Conservation (phyloP, 2,113 vertebrate genomes). For the Thamnophis sirtalis region DNA sequence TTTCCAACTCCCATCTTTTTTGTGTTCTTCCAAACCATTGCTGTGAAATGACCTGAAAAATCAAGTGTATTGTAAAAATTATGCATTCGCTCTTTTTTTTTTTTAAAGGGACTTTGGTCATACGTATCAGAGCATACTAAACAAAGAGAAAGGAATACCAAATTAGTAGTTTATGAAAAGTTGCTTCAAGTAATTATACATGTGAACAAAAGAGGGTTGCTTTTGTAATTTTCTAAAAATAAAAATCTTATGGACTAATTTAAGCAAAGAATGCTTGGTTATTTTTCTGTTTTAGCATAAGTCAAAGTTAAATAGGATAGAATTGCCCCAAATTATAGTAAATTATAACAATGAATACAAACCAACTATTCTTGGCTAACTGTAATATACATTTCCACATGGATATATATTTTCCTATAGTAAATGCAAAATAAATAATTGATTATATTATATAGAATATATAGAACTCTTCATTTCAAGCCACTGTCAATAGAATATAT, state of each 20-base stretch:
- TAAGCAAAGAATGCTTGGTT: background rate
- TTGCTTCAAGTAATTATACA: background rate
- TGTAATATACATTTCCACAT: background rate
- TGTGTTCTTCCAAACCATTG: slow-evolving; percentile 95
- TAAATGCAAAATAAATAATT: background rate
- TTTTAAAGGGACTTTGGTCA: background rate
- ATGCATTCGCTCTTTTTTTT: background rate
- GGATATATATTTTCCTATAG: background rate
- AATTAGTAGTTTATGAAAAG: background rate
- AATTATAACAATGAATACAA: background rate
- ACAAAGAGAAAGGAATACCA: background rate
- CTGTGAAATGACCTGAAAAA: slow-evolving; percentile 91
- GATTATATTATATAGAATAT: no score
- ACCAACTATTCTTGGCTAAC: background rate
- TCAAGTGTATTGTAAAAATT: background rate
- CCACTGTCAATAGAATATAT: no score
- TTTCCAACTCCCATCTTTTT: slow-evolving; percentile 91
- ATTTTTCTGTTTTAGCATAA: background rate
- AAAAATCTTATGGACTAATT: background rate
- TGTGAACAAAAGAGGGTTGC: background rate
- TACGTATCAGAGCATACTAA: background rate
- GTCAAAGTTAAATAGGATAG: background rate
- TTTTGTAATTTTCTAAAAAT: background rate
- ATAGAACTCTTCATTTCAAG: no score
- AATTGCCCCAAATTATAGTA: background rate